Percentiles rank a stretch among this genome's conserved stretches.
phyloP scores from a whole-genome alignment of 2,113 vertebrate genomes.

The Catharus bicknelli region DNA sequence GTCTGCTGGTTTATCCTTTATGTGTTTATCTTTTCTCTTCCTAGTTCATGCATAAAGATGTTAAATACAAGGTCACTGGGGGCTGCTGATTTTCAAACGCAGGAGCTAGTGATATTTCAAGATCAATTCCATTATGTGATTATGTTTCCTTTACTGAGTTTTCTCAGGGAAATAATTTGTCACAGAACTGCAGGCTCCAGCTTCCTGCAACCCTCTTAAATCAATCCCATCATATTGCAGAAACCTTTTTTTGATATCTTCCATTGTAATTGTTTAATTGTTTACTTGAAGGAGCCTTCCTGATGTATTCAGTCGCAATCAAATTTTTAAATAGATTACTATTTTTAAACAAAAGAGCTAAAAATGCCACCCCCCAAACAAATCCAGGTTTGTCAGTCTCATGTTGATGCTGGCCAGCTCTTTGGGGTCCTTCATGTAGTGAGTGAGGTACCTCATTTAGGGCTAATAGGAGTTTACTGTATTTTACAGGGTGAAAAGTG shows the following conservation, averaged over 20 bases:
- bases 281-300: constrained; percentile 12
- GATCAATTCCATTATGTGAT: constrained; percentile 43
- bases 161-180: background rate
- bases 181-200: constrained; percentile 12
- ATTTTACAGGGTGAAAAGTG: background rate
- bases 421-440: background rate
- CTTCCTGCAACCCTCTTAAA: constrained; percentile 34
- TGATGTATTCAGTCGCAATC: background rate
- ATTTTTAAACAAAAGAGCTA: background rate
- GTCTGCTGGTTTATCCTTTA: background rate
- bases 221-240: background rate
- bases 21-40: constrained; percentile 6
- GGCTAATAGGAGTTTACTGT: background rate
- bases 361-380: background rate
- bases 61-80: background rate
- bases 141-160: constrained; percentile 32
- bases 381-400: background rate
- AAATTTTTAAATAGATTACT: background rate
- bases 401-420: background rate
- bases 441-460: background rate
- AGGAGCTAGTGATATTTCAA: constrained; percentile 14
- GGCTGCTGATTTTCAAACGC: background rate
- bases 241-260: constrained; percentile 11
- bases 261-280: background rate
- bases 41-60: background rate